Evolutionary conservation across 2,888 invertebrate genomes (phyloP).

Genomic region (Drosophila mercatorum): DNA sequence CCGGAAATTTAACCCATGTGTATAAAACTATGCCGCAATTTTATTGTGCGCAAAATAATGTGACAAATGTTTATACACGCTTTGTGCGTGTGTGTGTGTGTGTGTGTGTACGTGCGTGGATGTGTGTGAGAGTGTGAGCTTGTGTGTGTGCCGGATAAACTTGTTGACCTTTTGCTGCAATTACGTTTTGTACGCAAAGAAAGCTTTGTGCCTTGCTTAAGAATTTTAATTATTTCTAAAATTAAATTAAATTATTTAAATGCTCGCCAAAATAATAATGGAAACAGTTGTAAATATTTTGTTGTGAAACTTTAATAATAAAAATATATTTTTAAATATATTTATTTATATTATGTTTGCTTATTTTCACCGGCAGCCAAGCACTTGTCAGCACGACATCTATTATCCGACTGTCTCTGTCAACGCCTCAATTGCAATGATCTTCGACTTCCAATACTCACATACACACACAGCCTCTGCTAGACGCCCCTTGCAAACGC

Average conservation of each 20-base stretch:
- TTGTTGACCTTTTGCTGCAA: slow-evolving; percentile 60
- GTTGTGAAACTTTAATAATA: background rate
- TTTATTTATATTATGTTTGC: background rate
- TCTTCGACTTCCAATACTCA: background rate
- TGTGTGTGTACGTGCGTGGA: background rate
- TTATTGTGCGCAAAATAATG: slow-evolving; percentile 60
- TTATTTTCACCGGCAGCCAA: background rate
- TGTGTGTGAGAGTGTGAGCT: background rate
- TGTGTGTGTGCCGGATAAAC: slow-evolving; percentile 11
- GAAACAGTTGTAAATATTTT: background rate
- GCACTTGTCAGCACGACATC: background rate
- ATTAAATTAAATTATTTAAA: slow-evolving; percentile 6
- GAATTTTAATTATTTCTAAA: slow-evolving; percentile 11
- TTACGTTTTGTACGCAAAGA: background rate
- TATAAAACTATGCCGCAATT: slow-evolving; percentile 59
- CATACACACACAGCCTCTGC: background rate
- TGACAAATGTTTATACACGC: slow-evolving; percentile 8
- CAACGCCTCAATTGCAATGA: background rate
- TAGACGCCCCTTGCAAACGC: too few relatives aligned
- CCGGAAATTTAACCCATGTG: slow-evolving; percentile 55
- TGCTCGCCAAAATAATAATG: background rate
- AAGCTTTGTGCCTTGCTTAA: slow-evolving; percentile 8
- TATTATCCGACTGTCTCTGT: background rate
- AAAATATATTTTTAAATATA: too few relatives aligned
- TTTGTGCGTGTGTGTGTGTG: background rate